Base-by-base conservation (phyloP, 2,113 vertebrate genomes). In the Nothoprocta perdicaria region DNA sequence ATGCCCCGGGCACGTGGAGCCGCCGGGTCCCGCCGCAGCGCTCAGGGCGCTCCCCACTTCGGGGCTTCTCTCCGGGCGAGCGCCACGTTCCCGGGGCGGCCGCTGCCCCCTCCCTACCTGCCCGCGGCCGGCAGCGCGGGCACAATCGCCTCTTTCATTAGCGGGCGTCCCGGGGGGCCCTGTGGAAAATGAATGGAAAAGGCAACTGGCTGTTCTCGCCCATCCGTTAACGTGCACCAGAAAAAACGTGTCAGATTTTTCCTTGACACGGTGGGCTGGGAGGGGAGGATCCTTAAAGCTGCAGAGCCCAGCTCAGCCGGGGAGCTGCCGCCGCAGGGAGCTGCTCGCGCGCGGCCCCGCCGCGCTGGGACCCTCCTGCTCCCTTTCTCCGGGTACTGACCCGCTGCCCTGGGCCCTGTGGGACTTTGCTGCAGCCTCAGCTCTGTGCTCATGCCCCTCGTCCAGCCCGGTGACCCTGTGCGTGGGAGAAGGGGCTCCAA, bases 111-210 rank as follows among this genome's bases (percentile, higher is more conserved):
- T 12, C 86, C 55, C 85, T 95, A 94, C 95, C 92, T 96, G 88
- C 66, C 65, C 1, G 91, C 27, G 17, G n/a, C 35, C 58, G 23
- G 33, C 67, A 12, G 55, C 79, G 13, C 82, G 43, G 88, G 73
- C 73, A 94, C 89, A 92, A 82, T 95, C 60, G 3, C 21, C 71
- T 67, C 92, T 97, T 97, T 95, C 95, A 94, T 94, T 92, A 48
- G 75, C 33, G 14, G 80, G 23, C 9, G 12, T 93, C 90, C 72
- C 86, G 14, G 89, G 90, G 87, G 74, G 79, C 84, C 38, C 57
- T 88, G 91, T 96, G 94, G 89, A 97, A 90, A 93, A 84, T 91
- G 91, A 95, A 81, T 94, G 92, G 95, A 95, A 96, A 96, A 94
- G 92, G 90, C 94, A 96, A 94, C 90, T 94, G 93, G 87, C 93